Conservation (phyloP, 1,140 invertebrate species). For the Popillia japonica region DNA sequence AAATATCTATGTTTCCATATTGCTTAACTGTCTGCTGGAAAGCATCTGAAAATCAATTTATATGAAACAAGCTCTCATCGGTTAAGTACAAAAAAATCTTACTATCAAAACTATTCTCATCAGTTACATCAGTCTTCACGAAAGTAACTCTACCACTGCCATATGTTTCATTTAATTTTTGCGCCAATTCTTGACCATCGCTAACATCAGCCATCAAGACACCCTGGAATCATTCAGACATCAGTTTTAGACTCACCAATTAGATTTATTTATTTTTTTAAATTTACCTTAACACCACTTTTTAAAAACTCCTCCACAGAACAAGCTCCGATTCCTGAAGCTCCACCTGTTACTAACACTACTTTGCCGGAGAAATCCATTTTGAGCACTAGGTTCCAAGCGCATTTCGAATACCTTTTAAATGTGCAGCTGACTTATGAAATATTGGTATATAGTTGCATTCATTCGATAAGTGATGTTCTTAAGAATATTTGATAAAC, state of each 20-base stretch:
- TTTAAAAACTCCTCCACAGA: not conserved
- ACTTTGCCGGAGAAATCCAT: constrained; percentile 12
- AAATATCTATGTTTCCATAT: not conserved
- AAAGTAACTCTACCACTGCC: not conserved
- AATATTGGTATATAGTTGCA: too few species aligned
- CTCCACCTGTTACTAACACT: not conserved
- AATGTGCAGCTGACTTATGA: too few species aligned
- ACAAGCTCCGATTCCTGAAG: not conserved
- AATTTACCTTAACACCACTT: not conserved
- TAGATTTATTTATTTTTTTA: not conserved
- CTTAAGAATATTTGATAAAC: too few species aligned
- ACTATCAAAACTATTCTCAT: not conserved
- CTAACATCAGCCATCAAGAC: not conserved
- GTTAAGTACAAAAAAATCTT: not conserved
- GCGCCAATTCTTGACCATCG: not conserved
- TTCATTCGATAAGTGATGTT: too few species aligned
- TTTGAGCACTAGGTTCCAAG: not conserved
- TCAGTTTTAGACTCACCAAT: not conserved
- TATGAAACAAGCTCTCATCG: not conserved
- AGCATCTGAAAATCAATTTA: not conserved
- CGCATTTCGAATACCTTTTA: too few species aligned
- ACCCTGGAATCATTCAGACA: not conserved
- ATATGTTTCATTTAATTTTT: constrained; percentile 1
- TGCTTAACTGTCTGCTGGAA: not conserved
- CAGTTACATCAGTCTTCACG: not conserved